Evolutionary conservation across 1,140 invertebrate genomes (phyloP), one percentile per base, ranked within the genome.

Genomic region (Zaprionus inermis): DNA sequence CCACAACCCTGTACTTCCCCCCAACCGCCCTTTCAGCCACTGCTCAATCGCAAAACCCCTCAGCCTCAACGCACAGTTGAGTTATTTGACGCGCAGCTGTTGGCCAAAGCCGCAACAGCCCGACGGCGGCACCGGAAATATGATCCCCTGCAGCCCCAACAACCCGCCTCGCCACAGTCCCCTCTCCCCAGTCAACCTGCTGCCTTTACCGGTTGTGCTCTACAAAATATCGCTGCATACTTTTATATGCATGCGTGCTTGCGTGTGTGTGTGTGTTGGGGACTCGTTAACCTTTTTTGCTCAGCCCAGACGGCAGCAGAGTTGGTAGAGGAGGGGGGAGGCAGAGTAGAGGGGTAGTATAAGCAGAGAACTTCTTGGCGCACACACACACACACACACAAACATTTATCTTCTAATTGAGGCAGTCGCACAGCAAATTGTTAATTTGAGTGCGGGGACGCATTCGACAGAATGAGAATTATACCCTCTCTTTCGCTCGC

Each of bases 71-170:
- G 81, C 82, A 85, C 79, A 88, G 82, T 86, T 82, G 83, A 86
- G 76, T 88, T 86, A 86, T 88, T 86, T 72, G 83, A 81, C 71
- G 79, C 76, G 76, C 82, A 85, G 82, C 72, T 85, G 82, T 82
- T 82, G 72, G 68, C 83, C 79, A 79, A 81, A 86, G 82, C 81
- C 69, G 16, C 68, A 65, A 44, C 63, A 66, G 55, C 78, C 68
- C 46, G 41, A 11, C 67, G 41, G 16, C 72, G 38, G 44, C 30
- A 24, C 24, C 57, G 30, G 61, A 66, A 72, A 54, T 57, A 57
- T 64, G 52, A 38, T 16, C 41, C 34, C 67, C 46, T 61, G 5
- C 7, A 16, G 22, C 28, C 28, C 24, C 32, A 16, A 10, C 30
- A 10, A 12, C 11, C 32, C 12, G 12, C 34, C 12, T 7, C 14